Evolutionary conservation across 2,113 vertebrate genomes (phyloP).

Genomic region (Megatriorchis doriae): DNA sequence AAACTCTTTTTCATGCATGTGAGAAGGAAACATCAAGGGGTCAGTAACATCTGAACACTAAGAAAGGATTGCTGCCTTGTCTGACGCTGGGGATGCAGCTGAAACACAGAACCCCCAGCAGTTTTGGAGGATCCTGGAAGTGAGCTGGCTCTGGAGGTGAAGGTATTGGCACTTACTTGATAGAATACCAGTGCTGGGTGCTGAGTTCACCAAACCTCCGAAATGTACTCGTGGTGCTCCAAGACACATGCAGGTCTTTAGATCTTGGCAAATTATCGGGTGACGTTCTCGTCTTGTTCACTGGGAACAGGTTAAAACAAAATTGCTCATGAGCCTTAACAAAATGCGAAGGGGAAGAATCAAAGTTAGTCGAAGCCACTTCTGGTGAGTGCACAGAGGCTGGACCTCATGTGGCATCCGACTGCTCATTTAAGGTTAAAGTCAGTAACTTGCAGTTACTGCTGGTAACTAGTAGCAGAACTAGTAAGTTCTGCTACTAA

Average conservation of each 20-base stretch:
- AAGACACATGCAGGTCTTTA: neutral
- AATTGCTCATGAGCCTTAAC: accelerated
- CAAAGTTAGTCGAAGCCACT: accelerated
- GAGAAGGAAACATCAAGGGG: neutral
- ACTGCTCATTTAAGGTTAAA: neutral
- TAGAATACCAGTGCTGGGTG: neutral
- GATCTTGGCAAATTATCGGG: neutral
- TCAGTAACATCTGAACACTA: no score
- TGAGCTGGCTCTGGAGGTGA: neutral
- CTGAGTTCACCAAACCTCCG: neutral
- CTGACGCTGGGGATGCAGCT: neutral
- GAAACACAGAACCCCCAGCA: accelerated
- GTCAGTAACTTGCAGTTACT: neutral
- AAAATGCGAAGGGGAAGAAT: neutral
- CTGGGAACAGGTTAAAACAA: accelerated
- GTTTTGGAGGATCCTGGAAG: neutral
- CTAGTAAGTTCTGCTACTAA: neutral
- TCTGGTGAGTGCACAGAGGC: neutral
- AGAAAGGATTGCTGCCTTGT: neutral
- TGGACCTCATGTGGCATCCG: neutral
- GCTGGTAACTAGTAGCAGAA: no score
- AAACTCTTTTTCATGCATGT: accelerated
- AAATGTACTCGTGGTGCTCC: neutral
- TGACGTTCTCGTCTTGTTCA: accelerated
- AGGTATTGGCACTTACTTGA: neutral